Base-by-base conservation (phyloP, 2,797 vertebrate genomes). In the Naso thynnoides region DNA sequence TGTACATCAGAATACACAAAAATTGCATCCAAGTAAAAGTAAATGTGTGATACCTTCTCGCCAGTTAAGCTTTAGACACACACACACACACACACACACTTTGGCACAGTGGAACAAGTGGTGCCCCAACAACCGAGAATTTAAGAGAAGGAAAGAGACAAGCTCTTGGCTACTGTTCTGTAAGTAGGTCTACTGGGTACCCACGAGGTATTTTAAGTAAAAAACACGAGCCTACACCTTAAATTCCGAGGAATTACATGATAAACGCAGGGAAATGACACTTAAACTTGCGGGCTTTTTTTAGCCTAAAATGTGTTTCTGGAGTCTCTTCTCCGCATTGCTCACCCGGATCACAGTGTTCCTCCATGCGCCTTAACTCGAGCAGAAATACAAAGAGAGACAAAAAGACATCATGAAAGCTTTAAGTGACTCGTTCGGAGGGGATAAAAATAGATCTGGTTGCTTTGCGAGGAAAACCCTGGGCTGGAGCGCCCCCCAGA, bases 401-500 rank as follows among this genome's bases (percentile, higher is more conserved):
- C 84, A 82, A 86, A 89, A 86, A 88, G 57, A 84, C 79, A 81
- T 78, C 70, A 89, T 73, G 63, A 84, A 89, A 86, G 73, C 82
- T 82, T 74, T 78, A 84, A 84, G 79, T 89, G 85, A 85, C 78
- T 88, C 66, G 76, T 79, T 86, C 61, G 77, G 29, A 60, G 14
- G n/a, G 47, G 86, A 62, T 93, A 91, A 88, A 92, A 91, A 92
- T 93, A 91, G 89, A 90, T 39, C 39, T 8, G 58, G 83, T 78
- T 73, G 68, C 73, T 64, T 21, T 63, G 74, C 39, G 26, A 84
- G 83, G 81, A 85, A 81, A 88, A 79, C 68, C 79, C 81, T 72
- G 81, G 84, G 76, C 58, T 89, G 36, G 70, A 64, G 62, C 69
- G 89, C 90, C 91, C 86, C 59, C 92, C 85, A 84, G 60, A 73